These are phyloP conservation scores for Nyctalus aviator DNA, from an alignment of 2,797 vertebrate genomes.

Conservation along the genomic window DNA sequence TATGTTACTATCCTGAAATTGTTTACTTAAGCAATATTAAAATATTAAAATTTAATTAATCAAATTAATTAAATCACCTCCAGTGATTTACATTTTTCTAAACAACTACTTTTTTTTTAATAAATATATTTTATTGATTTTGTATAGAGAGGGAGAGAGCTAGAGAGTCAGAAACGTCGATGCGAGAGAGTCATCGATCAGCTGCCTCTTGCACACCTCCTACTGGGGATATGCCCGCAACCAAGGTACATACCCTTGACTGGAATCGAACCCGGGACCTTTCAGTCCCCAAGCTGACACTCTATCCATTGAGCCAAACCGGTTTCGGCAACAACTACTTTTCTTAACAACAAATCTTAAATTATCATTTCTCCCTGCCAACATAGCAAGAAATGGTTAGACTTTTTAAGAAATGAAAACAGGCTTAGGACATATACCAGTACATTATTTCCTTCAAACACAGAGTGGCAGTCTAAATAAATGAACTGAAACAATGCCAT, in stretches of 20 bases:
- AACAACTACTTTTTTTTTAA: slow-evolving; percentile 50
- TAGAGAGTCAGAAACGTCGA: too few relatives aligned
- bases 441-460: slow-evolving; percentile 21
- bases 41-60: not conserved
- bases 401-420: not conserved
- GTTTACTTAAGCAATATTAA: slow-evolving; percentile 50
- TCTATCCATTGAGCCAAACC: too few relatives aligned
- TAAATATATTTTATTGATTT: too few relatives aligned
- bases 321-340: slow-evolving; percentile 37
- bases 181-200: too few relatives aligned
- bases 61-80: slow-evolving; percentile 62
- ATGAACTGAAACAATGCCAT: not conserved
- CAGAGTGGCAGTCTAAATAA: not conserved
- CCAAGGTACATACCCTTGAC: too few relatives aligned
- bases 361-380: not conserved
- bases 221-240: too few relatives aligned
- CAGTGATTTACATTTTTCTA: slow-evolving; percentile 66
- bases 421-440: not conserved
- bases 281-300: too few relatives aligned
- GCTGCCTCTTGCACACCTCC: too few relatives aligned
- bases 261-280: too few relatives aligned
- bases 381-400: not conserved
- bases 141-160: too few relatives aligned
- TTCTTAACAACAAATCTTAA: slow-evolving; percentile 65
- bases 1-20: slow-evolving; percentile 31